Percentiles rank a stretch among this genome's conserved stretches.
These are phyloP conservation scores for Metopia argyrocephala DNA, from an alignment of 2,888 invertebrate species.

Conservation along the genomic window DNA sequence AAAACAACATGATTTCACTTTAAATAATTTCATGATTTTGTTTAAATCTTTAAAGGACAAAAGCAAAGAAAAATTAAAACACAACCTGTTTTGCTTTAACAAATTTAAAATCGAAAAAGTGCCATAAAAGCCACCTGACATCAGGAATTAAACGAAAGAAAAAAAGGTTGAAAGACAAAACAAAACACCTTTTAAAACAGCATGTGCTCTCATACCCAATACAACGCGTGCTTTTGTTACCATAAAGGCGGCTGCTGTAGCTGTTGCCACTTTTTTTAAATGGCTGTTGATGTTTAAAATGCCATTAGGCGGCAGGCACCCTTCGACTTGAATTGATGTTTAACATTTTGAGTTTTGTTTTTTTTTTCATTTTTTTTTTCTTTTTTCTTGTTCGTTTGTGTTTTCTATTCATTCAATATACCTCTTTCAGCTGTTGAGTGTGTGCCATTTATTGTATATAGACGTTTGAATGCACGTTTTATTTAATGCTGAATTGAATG, in stretches of 20 bases:
- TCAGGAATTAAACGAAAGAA: too few relatives aligned
- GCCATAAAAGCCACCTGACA: slow-evolving; percentile 34
- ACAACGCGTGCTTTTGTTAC: neutral
- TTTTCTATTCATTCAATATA: neutral
- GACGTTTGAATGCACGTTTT: neutral
- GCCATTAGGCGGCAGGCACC: slow-evolving; percentile 45
- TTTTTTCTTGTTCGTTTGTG: neutral
- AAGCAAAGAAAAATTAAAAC: too few relatives aligned
- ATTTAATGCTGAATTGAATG: slow-evolving; percentile 14
- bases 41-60: too few relatives aligned
- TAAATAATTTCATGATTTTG: too few relatives aligned
- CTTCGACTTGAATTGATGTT: slow-evolving; percentile 34
- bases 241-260: neutral
- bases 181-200: slow-evolving; percentile 35
- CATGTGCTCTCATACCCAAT: slow-evolving; percentile 40
- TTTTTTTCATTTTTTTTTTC: neutral
- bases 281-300: slow-evolving; percentile 41
- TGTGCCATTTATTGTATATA: too few relatives aligned
- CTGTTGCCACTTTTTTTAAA: neutral
- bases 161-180: slow-evolving; percentile 40
- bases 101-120: neutral
- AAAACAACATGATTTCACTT: too few relatives aligned
- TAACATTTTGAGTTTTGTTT: too few relatives aligned
- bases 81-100: slow-evolving; percentile 23
- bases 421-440: neutral